Conservation (phyloP, 2,113 vertebrate genomes). For the Carlito syrichta region DNA sequence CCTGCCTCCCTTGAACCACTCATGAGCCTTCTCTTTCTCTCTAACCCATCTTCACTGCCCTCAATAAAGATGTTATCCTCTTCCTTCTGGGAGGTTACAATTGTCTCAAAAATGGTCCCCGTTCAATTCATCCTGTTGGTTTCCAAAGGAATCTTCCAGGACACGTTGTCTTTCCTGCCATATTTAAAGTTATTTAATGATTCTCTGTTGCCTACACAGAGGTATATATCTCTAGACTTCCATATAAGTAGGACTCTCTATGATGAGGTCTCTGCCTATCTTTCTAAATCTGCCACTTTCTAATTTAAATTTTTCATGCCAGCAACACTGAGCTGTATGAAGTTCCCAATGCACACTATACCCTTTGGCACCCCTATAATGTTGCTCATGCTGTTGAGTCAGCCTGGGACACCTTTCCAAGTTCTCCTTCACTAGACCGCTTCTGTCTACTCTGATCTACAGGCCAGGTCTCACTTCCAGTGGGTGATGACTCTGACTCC, state of each 20-base stretch:
- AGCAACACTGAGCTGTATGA: background rate
- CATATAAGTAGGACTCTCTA: background rate
- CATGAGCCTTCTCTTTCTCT: background rate
- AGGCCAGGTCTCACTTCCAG: background rate
- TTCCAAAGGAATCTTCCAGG: background rate
- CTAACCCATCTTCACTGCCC: background rate
- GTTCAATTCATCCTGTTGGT: background rate
- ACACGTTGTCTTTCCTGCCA: background rate
- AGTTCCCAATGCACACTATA: background rate
- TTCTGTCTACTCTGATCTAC: accelerated
- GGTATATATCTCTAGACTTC: background rate
- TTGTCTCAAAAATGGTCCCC: background rate
- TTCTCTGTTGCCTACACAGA: background rate
- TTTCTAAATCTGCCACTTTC: background rate
- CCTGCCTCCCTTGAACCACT: background rate
- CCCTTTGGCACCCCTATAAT: too few relatives aligned
- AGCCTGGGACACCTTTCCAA: background rate
- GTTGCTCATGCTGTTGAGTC: background rate
- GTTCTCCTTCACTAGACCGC: background rate
- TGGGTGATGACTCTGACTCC: too few relatives aligned
- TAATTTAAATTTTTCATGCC: background rate
- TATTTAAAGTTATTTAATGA: background rate
- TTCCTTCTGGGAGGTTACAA: background rate
- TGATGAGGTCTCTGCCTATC: background rate
- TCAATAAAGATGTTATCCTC: background rate